phyloP scores from a whole-genome alignment of 2,888 invertebrate species.

The Drosophila antonietae region DNA sequence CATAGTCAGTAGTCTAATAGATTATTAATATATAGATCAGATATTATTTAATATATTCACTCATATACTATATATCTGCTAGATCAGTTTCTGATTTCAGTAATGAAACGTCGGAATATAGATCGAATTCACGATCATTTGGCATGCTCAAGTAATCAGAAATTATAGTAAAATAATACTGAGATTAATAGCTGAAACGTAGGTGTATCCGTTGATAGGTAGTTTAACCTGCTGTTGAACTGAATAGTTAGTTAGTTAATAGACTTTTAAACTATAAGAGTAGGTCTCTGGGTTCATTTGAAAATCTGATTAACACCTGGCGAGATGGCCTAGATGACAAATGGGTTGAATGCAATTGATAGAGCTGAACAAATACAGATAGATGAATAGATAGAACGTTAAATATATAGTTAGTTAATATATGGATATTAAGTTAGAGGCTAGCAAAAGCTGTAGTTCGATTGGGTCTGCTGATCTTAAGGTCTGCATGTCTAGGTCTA shows the following conservation, averaged over 20 bases:
- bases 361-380: too few relatives aligned
- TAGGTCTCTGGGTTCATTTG: not conserved
- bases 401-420: not conserved
- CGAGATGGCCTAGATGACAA: not conserved
- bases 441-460: too few relatives aligned
- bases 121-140: not conserved
- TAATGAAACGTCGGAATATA: too few relatives aligned
- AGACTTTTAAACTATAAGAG: too few relatives aligned
- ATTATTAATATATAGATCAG: not conserved
- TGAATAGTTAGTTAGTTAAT: not conserved
- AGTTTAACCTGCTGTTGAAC: not conserved
- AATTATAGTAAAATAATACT: not conserved
- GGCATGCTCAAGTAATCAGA: not conserved
- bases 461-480: too few relatives aligned
- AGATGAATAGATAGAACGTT: not conserved
- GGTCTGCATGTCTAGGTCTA: too few relatives aligned
- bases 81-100: not conserved
- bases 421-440: not conserved
- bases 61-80: not conserved
- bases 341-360: not conserved
- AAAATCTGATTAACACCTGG: not conserved
- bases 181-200: not conserved
- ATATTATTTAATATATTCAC: not conserved
- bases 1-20: not conserved
- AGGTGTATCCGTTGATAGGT: not conserved